Evolutionary conservation across 2,888 invertebrate species (phyloP), one percentile per base, ranked within the genome.

Genomic region (Sminthurides aquaticus): DNA sequence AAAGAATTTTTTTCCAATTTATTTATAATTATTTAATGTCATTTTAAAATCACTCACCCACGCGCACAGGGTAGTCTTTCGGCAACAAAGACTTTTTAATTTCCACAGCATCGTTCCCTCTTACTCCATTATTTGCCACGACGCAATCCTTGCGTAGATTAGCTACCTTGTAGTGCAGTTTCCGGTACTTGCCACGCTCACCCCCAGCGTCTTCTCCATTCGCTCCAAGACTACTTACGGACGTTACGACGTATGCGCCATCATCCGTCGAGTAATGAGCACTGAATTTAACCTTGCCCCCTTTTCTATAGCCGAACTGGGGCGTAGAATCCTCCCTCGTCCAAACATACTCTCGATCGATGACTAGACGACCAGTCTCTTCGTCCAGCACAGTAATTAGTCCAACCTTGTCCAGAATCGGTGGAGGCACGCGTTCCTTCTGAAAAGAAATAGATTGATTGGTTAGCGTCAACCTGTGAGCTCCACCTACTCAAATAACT

Each of bases 291-390:
- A 52, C 52, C 22, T 52, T 52, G 20, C 20, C 52, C 20, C 52
- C 52, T 20, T 52, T 52, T 15, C 52, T 8, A 22, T 15, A 20
- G 5, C 52, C 52, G 20, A 20, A 52, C 20, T 22, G 8, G 5
- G 52, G 20, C 5, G 52, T 52, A 5, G 22, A 20, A 5, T 8
- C 8, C 11, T 5, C 5, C 20, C 5, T 8, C 20, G 5, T 52
- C 52, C 52, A 52, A 52, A 22, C 22, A 20, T 20, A 52, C 52
- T 52, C 20, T 20, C 52, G 52, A 20, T 52, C 52, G 52, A 52
- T 52, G 8, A 52, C 52, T 15, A 52, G 18, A 20, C 3, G 5
- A 5, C 20, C 18, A 52, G 52, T 20, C 5, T 5, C 22, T 20
- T 52, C 52, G 5, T 52, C 20, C 5, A 18, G 22, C 11, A 15